A percentile compares a stretch with the other conserved stretches of the same genome.
Evolutionary conservation across 2,888 invertebrate species (phyloP).

Genomic region (Pemphredon lugubris): DNA sequence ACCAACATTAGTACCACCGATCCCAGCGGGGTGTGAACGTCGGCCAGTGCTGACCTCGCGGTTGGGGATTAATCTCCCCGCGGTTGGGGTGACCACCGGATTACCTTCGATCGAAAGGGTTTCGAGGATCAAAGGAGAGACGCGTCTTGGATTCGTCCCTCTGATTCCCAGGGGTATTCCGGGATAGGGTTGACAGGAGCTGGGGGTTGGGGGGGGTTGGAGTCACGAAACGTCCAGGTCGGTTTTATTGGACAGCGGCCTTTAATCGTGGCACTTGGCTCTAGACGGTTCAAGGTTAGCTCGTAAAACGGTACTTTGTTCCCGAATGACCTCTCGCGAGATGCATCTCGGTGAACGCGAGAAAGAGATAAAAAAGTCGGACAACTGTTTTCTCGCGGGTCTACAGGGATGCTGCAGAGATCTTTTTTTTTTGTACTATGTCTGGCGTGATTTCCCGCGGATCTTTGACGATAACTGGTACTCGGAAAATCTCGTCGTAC

Average conservation of each 20-base stretch:
- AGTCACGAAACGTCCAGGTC: slow-evolving; percentile 6
- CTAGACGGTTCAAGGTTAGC: slow-evolving; percentile 39
- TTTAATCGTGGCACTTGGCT: slow-evolving; percentile 28
- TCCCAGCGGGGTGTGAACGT: slow-evolving; percentile 43
- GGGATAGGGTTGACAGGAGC: not conserved
- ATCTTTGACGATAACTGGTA: too few species aligned
- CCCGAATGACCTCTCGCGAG: slow-evolving; percentile 19
- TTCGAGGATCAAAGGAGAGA: not conserved
- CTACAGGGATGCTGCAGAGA: not conserved
- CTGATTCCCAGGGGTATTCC: not conserved
- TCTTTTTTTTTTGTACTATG: too few species aligned
- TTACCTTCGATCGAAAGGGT: slow-evolving; percentile 21
- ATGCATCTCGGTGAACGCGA: not conserved
- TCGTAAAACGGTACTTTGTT: slow-evolving; percentile 32
- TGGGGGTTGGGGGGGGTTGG: too few species aligned
- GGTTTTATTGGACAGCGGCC: slow-evolving; percentile 9
- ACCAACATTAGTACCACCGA: slow-evolving; percentile 29
- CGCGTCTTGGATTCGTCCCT: not conserved
- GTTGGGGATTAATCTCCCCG: slow-evolving; percentile 51
- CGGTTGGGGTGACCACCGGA: slow-evolving; percentile 40
- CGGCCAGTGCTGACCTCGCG: slow-evolving; percentile 51
- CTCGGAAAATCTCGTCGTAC: too few species aligned
- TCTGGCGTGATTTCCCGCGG: too few species aligned
- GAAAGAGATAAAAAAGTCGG: too few species aligned
- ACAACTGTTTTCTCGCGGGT: not conserved